Evolutionary conservation across 2,888 invertebrate species (phyloP), one percentile per base, ranked within the genome.

Genomic region (Macropis europaea): DNA sequence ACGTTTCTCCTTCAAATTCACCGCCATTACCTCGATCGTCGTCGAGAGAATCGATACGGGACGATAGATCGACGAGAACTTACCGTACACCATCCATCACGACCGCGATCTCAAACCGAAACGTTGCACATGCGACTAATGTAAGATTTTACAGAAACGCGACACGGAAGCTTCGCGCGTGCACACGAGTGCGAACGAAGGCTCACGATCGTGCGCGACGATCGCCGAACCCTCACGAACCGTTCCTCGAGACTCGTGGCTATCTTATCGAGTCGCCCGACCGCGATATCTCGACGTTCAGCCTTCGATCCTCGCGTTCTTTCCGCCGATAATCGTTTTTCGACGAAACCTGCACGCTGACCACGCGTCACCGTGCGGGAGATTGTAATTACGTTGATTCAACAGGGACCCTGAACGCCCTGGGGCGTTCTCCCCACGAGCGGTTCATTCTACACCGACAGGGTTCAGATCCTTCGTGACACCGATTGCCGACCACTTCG

Each of bases 81-180:
- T 11, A 22, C 34, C 4, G 0, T 5, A 4, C 56, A 57, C 48
- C 7, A 30, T 40, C n/a, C 22, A 40, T 38, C 6, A 13, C 5
- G 6, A 9, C 7, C 30, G 9, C 24, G 24, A 50, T 24, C 4
- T 4, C 32, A 17, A 6, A 2, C 28, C 34, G 11, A 30, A 6
- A 11, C n/a, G n/a, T n/a, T n/a, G n/a, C n/a, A n/a, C n/a, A 2
- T 24, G 45, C 3, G 17, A 42, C 42, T n/a, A 9, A 19, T 6
- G 4, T 30, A 42, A 17, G 53, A 61, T 77, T 76, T 61, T 54
- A 63, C 40, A 26, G 57, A 64, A 61, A 77, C 53, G 40, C n/a
- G 28, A 11, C 48, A 28, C 42, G 17, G 22, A n/a, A 17, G 22
- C 43, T 53, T 42, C 30, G 57, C 76, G 68, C 59, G 67, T 48